Conservation (phyloP, 2,797 vertebrate species). For the Glossophaga mutica region DNA sequence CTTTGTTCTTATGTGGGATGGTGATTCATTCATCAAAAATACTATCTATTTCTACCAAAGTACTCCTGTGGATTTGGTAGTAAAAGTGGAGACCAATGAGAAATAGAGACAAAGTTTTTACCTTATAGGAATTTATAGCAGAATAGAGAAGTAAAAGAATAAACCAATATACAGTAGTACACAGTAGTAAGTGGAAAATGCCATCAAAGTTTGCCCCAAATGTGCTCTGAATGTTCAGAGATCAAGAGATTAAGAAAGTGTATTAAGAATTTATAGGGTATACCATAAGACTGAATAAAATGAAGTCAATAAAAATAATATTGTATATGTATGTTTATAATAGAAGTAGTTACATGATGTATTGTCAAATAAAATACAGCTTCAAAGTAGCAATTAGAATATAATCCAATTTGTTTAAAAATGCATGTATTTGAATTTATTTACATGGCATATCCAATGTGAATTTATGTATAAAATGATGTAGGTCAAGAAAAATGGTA, state of each 20-base stretch:
- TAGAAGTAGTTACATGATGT: background rate
- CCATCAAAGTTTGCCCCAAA: background rate
- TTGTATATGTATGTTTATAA: background rate
- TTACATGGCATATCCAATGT: background rate
- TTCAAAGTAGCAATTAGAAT: background rate
- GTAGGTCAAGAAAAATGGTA: background rate
- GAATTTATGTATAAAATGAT: background rate
- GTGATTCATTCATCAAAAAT: background rate
- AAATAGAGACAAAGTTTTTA: background rate
- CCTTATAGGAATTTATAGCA: background rate
- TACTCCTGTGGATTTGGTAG: background rate
- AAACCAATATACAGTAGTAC: background rate
- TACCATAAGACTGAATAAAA: background rate
- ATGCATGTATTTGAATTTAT: background rate
- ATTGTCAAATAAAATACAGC: conserved; percentile 1
- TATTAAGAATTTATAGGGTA: background rate
- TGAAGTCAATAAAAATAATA: conserved; percentile 10
- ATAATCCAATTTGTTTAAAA: background rate
- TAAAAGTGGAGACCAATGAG: background rate
- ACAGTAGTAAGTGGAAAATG: background rate
- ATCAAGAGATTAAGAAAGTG: background rate
- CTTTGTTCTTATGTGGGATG: background rate
- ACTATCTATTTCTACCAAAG: background rate
- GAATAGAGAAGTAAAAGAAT: background rate
- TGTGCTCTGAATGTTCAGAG: background rate